Evolutionary conservation across 2,797 vertebrate genomes (phyloP), one percentile per base, ranked within the genome.

Genomic region (Thunnus albacares): DNA sequence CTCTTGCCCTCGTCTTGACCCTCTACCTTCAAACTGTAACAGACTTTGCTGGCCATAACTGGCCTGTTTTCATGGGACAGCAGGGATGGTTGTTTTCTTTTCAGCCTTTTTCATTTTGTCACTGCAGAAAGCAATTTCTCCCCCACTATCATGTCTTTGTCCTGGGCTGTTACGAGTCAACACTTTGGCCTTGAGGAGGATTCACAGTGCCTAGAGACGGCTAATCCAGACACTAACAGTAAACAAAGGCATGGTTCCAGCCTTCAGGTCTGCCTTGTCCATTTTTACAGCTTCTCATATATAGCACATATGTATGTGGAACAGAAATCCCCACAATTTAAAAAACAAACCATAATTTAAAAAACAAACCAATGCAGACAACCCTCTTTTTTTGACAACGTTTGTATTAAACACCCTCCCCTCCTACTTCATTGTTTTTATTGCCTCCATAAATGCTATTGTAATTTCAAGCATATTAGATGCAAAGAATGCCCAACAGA

Each of bases 381-480:
- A 22, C 45, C 14, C 59, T 20, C 33, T 68, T 15, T 62, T 38
- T 43, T 76, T 73, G 68, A 47, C 47, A 60, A 30, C 35, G 26
- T 56, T 64, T 61, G 55, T 58, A 14, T 71, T 38, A 53, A 70
- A 79, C 55, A 45, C 33, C 59, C 52, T 59, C 62, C 47, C 47
- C 43, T 51, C 82, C 58, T 45, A 66, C 65, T 68, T 80, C 57
- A 53, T 74, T 9, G 35, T 75, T 90, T 84, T 89, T 89, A 87
- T 90, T 87, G 76, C 78, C 67, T 81, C 22, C 66, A 56, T 79
- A 83, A 90, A 89, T 81, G 75, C 83, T 71, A 72, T 88, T 89
- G 72, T 87, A 88, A 91, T 91, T 88, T 90, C 74, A 89, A 71
- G 72, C 83, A 75, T 90, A 91, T 89, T 83, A 87, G 65, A 92